phyloP scores from a whole-genome alignment of 2,797 vertebrate species.

The Enteromius afrohamiltoni region DNA sequence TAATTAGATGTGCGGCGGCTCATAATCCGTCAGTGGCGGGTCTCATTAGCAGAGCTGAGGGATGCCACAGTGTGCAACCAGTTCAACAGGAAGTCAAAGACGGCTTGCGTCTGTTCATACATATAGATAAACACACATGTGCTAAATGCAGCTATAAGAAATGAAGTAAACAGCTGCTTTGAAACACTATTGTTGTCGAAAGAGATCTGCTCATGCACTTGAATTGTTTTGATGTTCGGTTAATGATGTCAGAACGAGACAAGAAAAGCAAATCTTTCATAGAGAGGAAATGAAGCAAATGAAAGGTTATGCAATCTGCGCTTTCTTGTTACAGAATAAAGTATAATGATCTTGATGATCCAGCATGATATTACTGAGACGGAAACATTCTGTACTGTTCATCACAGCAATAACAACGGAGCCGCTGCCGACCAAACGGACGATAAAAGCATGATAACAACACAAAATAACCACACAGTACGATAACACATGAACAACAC shows the following conservation, averaged over 20 bases:
- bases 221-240: not conserved
- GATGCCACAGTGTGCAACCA: not conserved
- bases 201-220: too few relatives aligned
- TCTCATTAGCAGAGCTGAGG: slow-evolving; percentile 15
- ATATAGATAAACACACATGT: too few relatives aligned
- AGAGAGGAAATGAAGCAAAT: not conserved
- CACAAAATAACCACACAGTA: too few relatives aligned
- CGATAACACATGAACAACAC: too few relatives aligned
- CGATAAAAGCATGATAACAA: too few relatives aligned
- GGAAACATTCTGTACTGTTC: not conserved
- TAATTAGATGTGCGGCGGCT: slow-evolving; percentile 42
- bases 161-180: not conserved
- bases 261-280: not conserved
- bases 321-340: not conserved
- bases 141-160: too few relatives aligned
- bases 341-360: not conserved
- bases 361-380: too few relatives aligned
- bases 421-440: not conserved
- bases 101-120: not conserved
- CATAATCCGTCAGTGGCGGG: slow-evolving; percentile 1
- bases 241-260: not conserved
- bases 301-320: not conserved
- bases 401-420: not conserved
- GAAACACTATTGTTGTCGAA: not conserved
- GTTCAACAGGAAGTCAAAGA: not conserved